These are phyloP conservation scores for Dendropsophus ebraccatus DNA, from an alignment of 2,113 vertebrate genomes.

Conservation along the genomic window DNA sequence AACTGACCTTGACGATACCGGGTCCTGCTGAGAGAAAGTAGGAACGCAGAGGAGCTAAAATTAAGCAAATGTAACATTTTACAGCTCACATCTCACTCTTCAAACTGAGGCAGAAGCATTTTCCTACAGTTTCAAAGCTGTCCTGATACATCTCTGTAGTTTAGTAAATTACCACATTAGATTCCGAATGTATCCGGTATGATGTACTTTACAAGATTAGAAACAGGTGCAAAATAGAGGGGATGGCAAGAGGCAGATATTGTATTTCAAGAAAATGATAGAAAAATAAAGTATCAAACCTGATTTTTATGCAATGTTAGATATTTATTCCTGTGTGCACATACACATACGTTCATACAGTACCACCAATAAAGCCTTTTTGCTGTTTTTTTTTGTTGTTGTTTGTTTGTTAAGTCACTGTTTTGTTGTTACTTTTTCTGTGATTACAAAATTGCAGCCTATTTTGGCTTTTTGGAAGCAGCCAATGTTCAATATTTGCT, in stretches of 20 bases:
- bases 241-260: not conserved
- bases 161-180: constrained; percentile 17
- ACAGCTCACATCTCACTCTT: constrained; percentile 2
- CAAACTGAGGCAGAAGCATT: not conserved
- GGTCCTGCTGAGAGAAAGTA: constrained; percentile 1
- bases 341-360: not conserved
- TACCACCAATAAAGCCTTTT: not conserved
- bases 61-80: constrained; percentile 28
- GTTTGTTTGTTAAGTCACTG: too few relatives aligned
- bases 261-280: not conserved
- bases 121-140: not conserved
- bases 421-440: too few relatives aligned
- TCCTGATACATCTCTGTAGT: constrained; percentile 16
- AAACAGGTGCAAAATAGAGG: constrained; percentile 1
- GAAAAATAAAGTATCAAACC: not conserved
- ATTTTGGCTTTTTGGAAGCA: too few relatives aligned
- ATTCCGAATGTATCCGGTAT: not conserved
- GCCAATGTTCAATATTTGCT: too few relatives aligned
- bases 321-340: too few relatives aligned
- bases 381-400: too few relatives aligned
- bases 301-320: too few relatives aligned
- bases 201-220: not conserved
- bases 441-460: too few relatives aligned
- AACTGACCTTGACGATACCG: not conserved
- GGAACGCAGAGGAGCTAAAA: not conserved